Evolutionary conservation across 2,888 invertebrate species (phyloP), one percentile per base, ranked within the genome.

Genomic region (Plebejus argus): DNA sequence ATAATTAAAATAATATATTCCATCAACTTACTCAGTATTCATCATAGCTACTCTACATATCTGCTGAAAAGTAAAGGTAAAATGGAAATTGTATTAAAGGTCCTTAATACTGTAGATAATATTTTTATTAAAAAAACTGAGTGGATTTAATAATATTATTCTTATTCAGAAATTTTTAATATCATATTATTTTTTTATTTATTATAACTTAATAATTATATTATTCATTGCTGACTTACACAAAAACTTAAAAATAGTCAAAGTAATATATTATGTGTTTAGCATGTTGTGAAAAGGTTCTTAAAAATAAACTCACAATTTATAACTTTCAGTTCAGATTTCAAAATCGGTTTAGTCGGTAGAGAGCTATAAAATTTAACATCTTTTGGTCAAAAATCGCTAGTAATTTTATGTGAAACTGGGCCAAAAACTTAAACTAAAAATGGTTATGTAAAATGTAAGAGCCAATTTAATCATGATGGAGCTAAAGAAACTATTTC

Each of bases 11-110:
- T 15, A 18, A 35, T 35, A 70, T 71, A 20, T 71, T 39, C 20
- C 4, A 39, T 39, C 39, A 71, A 39, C 71, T n/a, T 39, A 71
- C 71, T 35, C 71, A 20, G 71, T 71, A 39, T 39, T 71, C 71
- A 39, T 28, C 12, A 58, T 45, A 45, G 7, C 20, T 20, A 20
- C 58, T 58, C 8, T 58, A 58, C 20, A 58, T 58, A 58, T 58
- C 15, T 58, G 58, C 7, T 58, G 58, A 20, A 58, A 58, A 58
- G 58, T 58, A n/a, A 58, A 58, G 8, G 20, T 20, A 58, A 45
- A n/a, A 58, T 20, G 8, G n/a, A 20, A 58, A 58, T 6, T 2
- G 20, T 20, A 58, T 20, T 58, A 58, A 58, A 58, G n/a, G 20
- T 58, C 15, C 45, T 58, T 58, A 20, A 20, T 58, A 20, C 20